phyloP scores from a whole-genome alignment of 2,888 invertebrate species.

The Macrosoma leucophasiata region DNA sequence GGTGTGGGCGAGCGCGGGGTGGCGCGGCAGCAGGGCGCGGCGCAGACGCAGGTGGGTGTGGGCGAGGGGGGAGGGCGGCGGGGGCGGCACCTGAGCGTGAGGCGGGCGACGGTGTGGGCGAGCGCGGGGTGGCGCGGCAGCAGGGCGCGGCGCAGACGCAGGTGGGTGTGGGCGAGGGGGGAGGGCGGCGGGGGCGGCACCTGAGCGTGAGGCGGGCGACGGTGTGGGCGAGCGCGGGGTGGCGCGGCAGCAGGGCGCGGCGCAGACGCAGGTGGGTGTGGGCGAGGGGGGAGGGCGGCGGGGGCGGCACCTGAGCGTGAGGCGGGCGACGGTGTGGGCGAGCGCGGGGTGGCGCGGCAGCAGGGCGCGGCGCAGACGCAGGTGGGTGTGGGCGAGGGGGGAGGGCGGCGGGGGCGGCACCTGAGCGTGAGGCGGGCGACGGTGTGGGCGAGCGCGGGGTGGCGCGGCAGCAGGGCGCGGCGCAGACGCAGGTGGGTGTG shows the following conservation, averaged over 20 bases:
- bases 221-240: conserved; percentile 57
- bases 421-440: conserved; percentile 84
- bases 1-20: conserved; percentile 69
- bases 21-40: conserved; percentile 48
- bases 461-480: conserved; percentile 48
- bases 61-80: conserved; percentile 46
- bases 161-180: conserved; percentile 65
- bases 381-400: conserved; percentile 71
- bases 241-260: conserved; percentile 52
- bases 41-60: conserved; percentile 78
- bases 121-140: conserved; percentile 55
- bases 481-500: conserved; percentile 78
- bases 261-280: conserved; percentile 78
- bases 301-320: conserved; percentile 80
- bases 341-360: conserved; percentile 55
- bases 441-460: conserved; percentile 69
- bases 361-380: conserved; percentile 70
- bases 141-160: conserved; percentile 70
- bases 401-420: conserved; percentile 63
- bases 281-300: conserved; percentile 48
- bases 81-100: conserved; percentile 80
- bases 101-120: conserved; percentile 79
- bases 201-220: conserved; percentile 84
- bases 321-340: conserved; percentile 79
- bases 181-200: conserved; percentile 68